Base-by-base conservation (phyloP, 2,113 vertebrate genomes). In the Verasper variegatus region DNA sequence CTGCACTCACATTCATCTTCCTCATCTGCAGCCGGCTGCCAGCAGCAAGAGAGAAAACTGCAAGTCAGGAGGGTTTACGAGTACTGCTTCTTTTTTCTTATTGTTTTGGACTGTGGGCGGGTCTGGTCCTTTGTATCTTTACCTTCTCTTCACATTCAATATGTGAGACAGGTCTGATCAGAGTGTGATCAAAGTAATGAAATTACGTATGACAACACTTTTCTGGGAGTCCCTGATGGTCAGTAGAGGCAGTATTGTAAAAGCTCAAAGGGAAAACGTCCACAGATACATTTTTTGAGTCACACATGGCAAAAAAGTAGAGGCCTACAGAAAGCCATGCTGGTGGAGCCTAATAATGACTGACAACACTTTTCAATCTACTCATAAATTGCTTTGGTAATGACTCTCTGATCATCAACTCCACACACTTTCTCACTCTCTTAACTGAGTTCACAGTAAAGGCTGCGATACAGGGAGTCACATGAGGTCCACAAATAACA, bases 1-100 rank as follows among this genome's bases (percentile, higher is more conserved):
- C 27, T 64, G 47, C 47, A 69, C 27, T 64, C 31, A 60, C 84
- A 90, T 90, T 81, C 81, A 89, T 92, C 84, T 86, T 83, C 64
- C 81, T 90, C 76, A 83, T 37, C 81, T 71, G 54, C 83, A 63
- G 80, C 74, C 26, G 0, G n/a, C 82, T 78, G 76, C 89, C 78
- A 84, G 54, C 72, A 54, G 51, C 47, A 60, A 75, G 60, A 14
- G 63, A 74, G 59, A 82, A 66, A 85, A 83, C 59, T 74, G 75
- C 68, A 84, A 84, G 74, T 74, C 89, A 86, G 73, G 74, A 69
- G 49, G 57, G 35, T 71, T 77, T 47, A 74, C 24, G 47, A 64
- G 54, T 12, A 73, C 73, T 81, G 79, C 74, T 51, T 80, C 35
- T 37, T 75, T 23, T 49, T 76, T 63, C 74, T 76, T 61, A 69